Percentiles rank a stretch among this genome's conserved stretches.
phyloP scores from a whole-genome alignment of 2,113 vertebrate species.

The Hippocampus comes region DNA sequence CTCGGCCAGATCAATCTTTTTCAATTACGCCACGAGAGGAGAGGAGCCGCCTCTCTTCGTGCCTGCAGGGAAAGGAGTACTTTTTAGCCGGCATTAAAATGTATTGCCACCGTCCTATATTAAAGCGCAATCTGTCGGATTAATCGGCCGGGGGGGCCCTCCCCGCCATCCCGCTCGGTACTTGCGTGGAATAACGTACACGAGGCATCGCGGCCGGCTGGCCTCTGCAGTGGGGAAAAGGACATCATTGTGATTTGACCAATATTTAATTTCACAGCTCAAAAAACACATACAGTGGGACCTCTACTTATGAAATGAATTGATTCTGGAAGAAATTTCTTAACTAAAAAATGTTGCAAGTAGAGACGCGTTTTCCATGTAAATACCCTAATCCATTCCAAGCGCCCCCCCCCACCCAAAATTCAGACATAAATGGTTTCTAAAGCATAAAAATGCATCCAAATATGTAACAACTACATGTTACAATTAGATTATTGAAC shows the following conservation, averaged over 20 bases:
- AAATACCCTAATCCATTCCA: too few relatives aligned
- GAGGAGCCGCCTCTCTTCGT: conserved; percentile 43
- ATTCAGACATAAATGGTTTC: too few relatives aligned
- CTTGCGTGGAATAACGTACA: conserved; percentile 28
- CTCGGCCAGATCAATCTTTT: conserved; percentile 69
- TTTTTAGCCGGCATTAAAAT: conserved; percentile 64
- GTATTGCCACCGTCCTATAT: conserved; percentile 54
- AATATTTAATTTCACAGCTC: background rate
- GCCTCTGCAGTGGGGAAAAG: background rate
- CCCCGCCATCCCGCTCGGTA: conserved; percentile 30
- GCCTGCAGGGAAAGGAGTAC: conserved; percentile 42
- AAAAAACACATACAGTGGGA: too few relatives aligned
- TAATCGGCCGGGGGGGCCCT: conserved; percentile 41
- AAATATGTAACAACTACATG: too few relatives aligned
- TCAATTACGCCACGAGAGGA: conserved; percentile 66
- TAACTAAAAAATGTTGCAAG: too few relatives aligned
- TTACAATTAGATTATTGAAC: too few relatives aligned
- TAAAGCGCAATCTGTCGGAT: conserved; percentile 53
- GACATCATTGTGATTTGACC: background rate
- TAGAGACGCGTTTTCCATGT: too few relatives aligned
- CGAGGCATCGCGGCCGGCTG: background rate
- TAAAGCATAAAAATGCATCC: too few relatives aligned
- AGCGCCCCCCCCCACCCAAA: too few relatives aligned
- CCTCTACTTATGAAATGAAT: too few relatives aligned
- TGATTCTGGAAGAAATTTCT: too few relatives aligned